phyloP scores from a whole-genome alignment of 2,888 invertebrate species.

The Stenurella melanura region DNA sequence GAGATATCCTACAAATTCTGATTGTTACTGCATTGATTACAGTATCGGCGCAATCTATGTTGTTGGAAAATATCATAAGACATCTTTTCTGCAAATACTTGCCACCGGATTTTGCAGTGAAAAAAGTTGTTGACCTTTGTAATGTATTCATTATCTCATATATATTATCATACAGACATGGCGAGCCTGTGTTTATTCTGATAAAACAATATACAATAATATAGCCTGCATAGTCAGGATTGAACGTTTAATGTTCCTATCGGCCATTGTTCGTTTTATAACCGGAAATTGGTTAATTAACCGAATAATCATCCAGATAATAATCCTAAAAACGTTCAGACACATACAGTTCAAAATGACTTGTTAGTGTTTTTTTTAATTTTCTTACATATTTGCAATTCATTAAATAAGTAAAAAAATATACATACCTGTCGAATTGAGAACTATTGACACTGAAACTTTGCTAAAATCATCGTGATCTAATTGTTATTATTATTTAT shows the following conservation, averaged over 20 bases:
- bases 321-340: background rate
- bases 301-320: background rate
- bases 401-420: too few species aligned
- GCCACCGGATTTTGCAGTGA: background rate
- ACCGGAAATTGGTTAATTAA: background rate
- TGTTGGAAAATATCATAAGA: background rate
- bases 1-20: too few species aligned
- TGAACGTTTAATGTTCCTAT: background rate
- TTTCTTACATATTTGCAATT: too few species aligned
- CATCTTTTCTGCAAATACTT: background rate
- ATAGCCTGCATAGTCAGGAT: background rate
- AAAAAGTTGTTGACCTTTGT: constrained; percentile 1
- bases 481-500: too few species aligned
- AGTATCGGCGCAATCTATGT: too few species aligned
- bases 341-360: background rate
- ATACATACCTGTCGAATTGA: too few species aligned
- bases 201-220: background rate
- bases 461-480: too few species aligned
- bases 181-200: background rate
- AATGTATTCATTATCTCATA: background rate
- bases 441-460: too few species aligned
- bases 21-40: too few species aligned
- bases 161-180: constrained; percentile 1
- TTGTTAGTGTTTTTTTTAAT: too few species aligned
- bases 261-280: background rate